Evolutionary conservation across 2,888 invertebrate species (phyloP).

Genomic region (Geotrupes spiniger): DNA sequence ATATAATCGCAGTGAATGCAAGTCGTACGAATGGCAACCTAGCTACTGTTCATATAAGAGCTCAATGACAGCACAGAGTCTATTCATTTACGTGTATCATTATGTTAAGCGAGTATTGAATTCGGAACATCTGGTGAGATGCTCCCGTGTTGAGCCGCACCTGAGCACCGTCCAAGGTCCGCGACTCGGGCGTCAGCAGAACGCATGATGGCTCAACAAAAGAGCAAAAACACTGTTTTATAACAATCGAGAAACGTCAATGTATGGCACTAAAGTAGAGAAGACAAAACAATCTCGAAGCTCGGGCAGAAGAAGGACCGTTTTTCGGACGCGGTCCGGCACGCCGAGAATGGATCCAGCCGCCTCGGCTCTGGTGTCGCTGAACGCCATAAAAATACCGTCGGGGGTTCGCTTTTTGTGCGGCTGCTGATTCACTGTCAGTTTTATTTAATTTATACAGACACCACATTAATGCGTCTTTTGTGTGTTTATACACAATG

Average conservation of each 20-base stretch:
- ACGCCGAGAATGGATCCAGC: slow-evolving; percentile 40
- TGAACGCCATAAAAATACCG: slow-evolving; percentile 49
- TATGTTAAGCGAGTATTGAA: slow-evolving; percentile 25
- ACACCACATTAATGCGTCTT: slow-evolving; percentile 19
- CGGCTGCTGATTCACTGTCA: slow-evolving; percentile 17
- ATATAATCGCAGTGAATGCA: too few relatives aligned
- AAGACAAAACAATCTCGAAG: slow-evolving; percentile 33
- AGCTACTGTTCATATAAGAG: too few relatives aligned
- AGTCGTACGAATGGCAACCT: too few relatives aligned
- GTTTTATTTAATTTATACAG: slow-evolving; percentile 21
- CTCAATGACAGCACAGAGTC: slow-evolving; percentile 21
- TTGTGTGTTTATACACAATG: slow-evolving; percentile 17
- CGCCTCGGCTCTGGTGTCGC: slow-evolving; percentile 44
- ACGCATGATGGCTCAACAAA: slow-evolving; percentile 29
- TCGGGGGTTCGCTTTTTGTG: slow-evolving; percentile 34
- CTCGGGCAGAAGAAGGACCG: slow-evolving; percentile 14
- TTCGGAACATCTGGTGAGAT: slow-evolving; percentile 22
- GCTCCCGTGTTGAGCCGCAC: slow-evolving; percentile 11
- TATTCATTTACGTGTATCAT: slow-evolving; percentile 24
- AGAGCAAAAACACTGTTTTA: slow-evolving; percentile 25
- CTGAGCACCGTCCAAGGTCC: slow-evolving; percentile 10
- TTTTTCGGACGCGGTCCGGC: slow-evolving; percentile 25
- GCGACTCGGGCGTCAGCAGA: slow-evolving; percentile 22
- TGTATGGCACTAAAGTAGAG: slow-evolving; percentile 31
- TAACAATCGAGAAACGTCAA: slow-evolving; percentile 31